Evolutionary conservation across 2,113 vertebrate species (phyloP).

Genomic region (Haemorhous mexicanus): DNA sequence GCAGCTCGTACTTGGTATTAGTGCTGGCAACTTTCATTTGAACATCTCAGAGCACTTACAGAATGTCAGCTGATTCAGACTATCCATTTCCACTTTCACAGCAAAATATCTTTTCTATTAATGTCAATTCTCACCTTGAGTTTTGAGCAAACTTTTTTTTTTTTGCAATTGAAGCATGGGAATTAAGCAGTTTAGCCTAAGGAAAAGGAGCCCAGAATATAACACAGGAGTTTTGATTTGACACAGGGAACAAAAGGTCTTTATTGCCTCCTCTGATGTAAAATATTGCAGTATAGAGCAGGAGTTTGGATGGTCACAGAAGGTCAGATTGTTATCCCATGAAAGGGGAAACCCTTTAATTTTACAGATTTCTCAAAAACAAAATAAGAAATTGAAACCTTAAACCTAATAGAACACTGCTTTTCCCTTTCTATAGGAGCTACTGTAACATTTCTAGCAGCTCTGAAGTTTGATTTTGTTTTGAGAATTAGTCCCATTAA

Average conservation of each 20-base stretch:
- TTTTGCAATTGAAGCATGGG: neutral
- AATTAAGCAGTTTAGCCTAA: neutral
- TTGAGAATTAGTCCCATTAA: neutral
- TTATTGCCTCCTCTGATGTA: neutral
- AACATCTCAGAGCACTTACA: neutral
- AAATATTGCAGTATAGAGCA: neutral
- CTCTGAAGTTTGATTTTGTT: neutral
- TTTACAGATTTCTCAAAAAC: neutral
- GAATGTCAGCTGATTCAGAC: neutral
- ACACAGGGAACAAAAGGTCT: neutral
- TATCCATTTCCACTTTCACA: neutral
- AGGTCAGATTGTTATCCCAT: neutral
- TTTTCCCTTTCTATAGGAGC: neutral
- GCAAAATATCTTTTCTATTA: neutral
- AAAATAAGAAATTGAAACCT: neutral
- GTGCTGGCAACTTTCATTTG: neutral
- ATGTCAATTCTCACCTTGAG: neutral
- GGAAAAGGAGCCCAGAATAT: neutral
- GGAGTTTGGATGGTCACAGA: neutral
- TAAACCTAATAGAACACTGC: neutral
- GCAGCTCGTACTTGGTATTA: neutral
- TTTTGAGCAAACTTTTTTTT: neutral
- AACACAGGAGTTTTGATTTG: neutral
- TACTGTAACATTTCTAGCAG: neutral
- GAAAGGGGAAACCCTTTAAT: neutral